These are phyloP conservation scores for Hemithea aestivaria DNA, from an alignment of 2,888 invertebrate species.

Conservation along the genomic window DNA sequence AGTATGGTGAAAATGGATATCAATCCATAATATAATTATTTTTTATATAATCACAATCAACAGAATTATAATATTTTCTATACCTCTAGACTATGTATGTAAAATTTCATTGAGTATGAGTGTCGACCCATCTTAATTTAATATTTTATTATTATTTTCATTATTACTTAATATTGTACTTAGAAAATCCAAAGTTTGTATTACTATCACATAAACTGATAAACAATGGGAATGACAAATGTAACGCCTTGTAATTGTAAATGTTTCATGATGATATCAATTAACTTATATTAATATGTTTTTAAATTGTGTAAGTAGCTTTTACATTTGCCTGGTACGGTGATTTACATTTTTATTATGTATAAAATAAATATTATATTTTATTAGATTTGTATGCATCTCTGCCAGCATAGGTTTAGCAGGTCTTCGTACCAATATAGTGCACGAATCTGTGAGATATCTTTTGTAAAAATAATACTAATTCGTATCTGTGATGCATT, in stretches of 20 bases:
- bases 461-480: conserved; percentile 23
- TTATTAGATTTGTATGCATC: conserved; percentile 35
- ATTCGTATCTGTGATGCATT: conserved; percentile 30
- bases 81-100: too few relatives aligned
- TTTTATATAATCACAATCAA: too few relatives aligned
- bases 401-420: conserved; percentile 15
- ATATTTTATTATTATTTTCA: conserved; percentile 15
- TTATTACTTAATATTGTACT: conserved; percentile 31
- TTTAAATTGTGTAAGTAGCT: conserved; percentile 39
- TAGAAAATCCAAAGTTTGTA: conserved; percentile 31
- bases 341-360: conserved; percentile 34
- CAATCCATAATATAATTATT: too few relatives aligned
- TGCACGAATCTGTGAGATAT: conserved; percentile 21
- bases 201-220: conserved; percentile 16
- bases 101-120: too few relatives aligned
- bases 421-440: conserved; percentile 12
- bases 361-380: conserved; percentile 35
- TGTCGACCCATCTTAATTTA: too few relatives aligned
- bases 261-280: conserved; percentile 22
- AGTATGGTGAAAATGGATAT: too few relatives aligned
- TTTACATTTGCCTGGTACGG: conserved; percentile 31
- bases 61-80: too few relatives aligned
- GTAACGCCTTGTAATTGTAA: conserved; percentile 24
- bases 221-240: conserved; percentile 14
- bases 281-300: conserved; percentile 21